Evolutionary conservation across 2,888 invertebrate species (phyloP).

Genomic region (Stenoptilia bipunctidactyla): DNA sequence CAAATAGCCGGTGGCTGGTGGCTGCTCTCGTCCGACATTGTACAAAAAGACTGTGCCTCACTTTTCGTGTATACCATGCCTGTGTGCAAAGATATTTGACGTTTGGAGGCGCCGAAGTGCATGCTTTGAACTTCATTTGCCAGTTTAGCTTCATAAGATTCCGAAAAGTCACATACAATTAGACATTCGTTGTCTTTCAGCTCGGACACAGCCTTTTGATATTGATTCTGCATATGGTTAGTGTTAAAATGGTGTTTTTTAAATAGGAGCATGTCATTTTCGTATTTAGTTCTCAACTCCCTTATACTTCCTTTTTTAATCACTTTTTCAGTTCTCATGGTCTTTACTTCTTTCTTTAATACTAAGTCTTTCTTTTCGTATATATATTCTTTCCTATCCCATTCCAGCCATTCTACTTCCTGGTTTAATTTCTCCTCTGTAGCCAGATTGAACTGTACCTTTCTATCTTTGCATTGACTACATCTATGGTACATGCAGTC

Average conservation of each 20-base stretch:
- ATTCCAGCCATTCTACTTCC: slow-evolving; percentile 1
- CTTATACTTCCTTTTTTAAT: too few species aligned
- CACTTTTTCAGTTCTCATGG: too few species aligned
- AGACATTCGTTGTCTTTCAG: neutral
- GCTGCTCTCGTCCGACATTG: slow-evolving; percentile 3
- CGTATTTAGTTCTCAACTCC: too few species aligned
- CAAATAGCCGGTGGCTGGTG: neutral
- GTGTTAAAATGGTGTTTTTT: too few species aligned
- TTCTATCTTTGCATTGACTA: slow-evolving; percentile 4
- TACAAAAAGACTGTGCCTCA: slow-evolving; percentile 7
- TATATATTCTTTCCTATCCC: slow-evolving; percentile 1
- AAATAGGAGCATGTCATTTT: too few species aligned
- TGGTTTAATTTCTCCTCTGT: slow-evolving; percentile 3
- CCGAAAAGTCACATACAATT: slow-evolving; percentile 12
- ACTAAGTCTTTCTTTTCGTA: neutral
- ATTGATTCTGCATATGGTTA: too few species aligned
- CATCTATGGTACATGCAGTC: slow-evolving; percentile 6
- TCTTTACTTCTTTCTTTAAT: neutral
- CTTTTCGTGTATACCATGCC: slow-evolving; percentile 9
- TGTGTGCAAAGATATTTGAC: slow-evolving; percentile 10
- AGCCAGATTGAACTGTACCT: slow-evolving; percentile 8
- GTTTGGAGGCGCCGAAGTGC: slow-evolving; percentile 12
- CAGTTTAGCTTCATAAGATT: slow-evolving; percentile 5
- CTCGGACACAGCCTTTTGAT: too few species aligned
- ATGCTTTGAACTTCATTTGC: slow-evolving; percentile 10